These are phyloP conservation scores for Pimpla rufipes DNA, from an alignment of 2,888 invertebrate genomes.

Conservation along the genomic window DNA sequence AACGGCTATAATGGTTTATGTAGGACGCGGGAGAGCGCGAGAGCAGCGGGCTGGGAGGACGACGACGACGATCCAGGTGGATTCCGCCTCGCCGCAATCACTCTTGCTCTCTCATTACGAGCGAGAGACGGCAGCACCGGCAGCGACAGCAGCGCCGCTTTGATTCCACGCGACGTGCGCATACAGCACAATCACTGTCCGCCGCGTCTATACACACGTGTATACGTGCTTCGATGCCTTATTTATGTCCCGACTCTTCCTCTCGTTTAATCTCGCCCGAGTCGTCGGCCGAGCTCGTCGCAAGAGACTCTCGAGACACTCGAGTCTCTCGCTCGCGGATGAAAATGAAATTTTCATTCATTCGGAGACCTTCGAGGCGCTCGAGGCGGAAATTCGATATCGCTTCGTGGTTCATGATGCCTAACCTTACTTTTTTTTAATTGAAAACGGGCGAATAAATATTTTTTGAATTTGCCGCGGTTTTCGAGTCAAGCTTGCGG, in stretches of 20 bases:
- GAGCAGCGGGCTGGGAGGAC: slow-evolving; percentile 13
- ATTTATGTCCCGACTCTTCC: background rate
- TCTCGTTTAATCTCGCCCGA: background rate
- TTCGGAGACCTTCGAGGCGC: too few species aligned
- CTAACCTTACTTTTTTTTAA: too few species aligned
- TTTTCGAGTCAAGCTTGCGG: too few species aligned
- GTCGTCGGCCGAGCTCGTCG: background rate
- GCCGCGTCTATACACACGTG: background rate
- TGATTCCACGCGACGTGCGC: slow-evolving; percentile 8
- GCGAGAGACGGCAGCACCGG: slow-evolving; percentile 26
- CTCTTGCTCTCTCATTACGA: slow-evolving; percentile 61
- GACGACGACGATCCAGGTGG: slow-evolving; percentile 53
- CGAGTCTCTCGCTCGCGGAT: too few species aligned
- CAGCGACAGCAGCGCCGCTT: background rate
- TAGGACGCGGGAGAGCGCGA: slow-evolving; percentile 56
- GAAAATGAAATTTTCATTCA: too few species aligned
- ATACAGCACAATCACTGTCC: background rate
- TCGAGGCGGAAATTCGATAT: too few species aligned
- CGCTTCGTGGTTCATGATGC: too few species aligned
- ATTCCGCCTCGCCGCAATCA: slow-evolving; percentile 57
- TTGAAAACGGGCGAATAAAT: too few species aligned
- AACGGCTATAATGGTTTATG: slow-evolving; percentile 56
- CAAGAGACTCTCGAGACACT: too few species aligned
- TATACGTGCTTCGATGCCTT: background rate
- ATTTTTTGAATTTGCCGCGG: too few species aligned